Evolutionary conservation across 2,888 invertebrate genomes (phyloP).

Genomic region (Capitulum mitella): DNA sequence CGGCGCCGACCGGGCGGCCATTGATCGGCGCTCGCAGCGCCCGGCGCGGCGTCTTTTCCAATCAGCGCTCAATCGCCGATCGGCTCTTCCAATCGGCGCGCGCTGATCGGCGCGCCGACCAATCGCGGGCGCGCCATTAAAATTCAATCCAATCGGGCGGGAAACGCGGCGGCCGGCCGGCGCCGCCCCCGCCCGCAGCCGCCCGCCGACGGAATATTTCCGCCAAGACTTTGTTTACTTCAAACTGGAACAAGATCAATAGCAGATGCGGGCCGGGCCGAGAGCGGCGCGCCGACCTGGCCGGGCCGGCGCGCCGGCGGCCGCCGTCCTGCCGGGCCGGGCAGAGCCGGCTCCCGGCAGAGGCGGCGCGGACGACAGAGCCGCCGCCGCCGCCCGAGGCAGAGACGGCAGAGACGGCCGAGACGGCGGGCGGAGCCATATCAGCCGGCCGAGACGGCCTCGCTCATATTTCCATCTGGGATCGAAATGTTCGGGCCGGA

Average conservation of each 20-base stretch:
- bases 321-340: neutral
- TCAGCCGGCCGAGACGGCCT: neutral
- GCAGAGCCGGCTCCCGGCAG: neutral
- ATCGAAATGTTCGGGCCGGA: conserved; percentile 6
- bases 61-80: conserved; percentile 14
- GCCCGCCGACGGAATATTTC: no score
- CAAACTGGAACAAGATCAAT: conserved; percentile 1
- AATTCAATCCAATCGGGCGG: conserved; percentile 16
- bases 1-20: neutral
- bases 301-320: neutral
- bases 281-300: neutral
- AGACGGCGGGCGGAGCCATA: no score
- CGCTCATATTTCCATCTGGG: conserved; percentile 7
- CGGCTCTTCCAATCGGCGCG: conserved; percentile 18
- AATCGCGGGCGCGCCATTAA: conserved; percentile 4
- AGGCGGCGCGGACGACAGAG: neutral
- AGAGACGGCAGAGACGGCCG: no score
- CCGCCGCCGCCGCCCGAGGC: neutral
- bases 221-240: conserved; percentile 7
- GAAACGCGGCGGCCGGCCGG: neutral
- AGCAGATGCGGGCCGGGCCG: no score
- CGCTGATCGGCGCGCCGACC: conserved; percentile 7
- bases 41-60: conserved; percentile 9
- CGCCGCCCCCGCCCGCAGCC: neutral
- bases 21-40: neutral